Evolutionary conservation across 2,113 vertebrate genomes (phyloP).

Genomic region (Ascaphus truei): DNA sequence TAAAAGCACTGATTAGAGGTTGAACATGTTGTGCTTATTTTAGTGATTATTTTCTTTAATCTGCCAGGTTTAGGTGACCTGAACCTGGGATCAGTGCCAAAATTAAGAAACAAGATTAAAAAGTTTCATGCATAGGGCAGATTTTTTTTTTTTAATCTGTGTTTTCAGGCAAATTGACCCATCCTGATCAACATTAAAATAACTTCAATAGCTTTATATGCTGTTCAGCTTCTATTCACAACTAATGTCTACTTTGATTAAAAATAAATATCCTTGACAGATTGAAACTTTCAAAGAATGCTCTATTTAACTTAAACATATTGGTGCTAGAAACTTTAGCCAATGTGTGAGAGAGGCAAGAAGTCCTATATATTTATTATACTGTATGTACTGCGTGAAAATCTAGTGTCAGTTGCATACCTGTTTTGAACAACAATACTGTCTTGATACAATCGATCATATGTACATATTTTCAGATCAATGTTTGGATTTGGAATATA

Average conservation of each 20-base stretch:
- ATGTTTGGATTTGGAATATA: constrained; percentile 69
- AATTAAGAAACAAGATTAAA: constrained; percentile 4
- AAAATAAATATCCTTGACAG: no score
- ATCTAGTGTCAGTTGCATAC: constrained; percentile 48
- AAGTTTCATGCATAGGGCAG: constrained; percentile 7
- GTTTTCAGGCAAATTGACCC: background rate
- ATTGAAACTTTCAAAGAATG: no score
- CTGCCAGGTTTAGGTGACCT: background rate
- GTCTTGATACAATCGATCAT: constrained; percentile 79
- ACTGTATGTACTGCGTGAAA: no score
- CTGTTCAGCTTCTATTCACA: no score
- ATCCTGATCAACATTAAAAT: background rate
- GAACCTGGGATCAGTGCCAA: constrained; percentile 7
- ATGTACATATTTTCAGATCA: constrained; percentile 87
- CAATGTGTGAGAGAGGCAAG: no score
- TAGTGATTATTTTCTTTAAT: no score
- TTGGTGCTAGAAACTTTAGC: no score
- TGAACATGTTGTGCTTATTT: no score
- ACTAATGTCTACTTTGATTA: no score
- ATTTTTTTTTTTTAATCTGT: background rate
- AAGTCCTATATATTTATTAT: no score
- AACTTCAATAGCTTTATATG: background rate
- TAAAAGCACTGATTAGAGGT: no score
- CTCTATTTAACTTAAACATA: no score
- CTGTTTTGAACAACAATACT: constrained; percentile 69